Base-by-base conservation (phyloP, 2,113 vertebrate species). In the Gobius niger region DNA sequence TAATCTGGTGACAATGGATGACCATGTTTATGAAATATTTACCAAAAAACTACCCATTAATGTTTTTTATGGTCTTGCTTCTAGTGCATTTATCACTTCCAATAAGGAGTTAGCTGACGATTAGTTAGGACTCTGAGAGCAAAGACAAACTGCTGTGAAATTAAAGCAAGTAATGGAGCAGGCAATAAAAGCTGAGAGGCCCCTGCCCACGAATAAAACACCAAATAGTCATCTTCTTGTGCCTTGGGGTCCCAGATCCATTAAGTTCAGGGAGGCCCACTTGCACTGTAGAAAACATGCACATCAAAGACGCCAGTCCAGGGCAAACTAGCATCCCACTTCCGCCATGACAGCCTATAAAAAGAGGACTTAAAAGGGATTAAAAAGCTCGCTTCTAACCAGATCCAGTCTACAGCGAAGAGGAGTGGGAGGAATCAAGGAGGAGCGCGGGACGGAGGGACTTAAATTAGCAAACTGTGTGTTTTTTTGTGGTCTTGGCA, bases 401-500 rank as follows among this genome's bases (percentile, higher is more conserved):
- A 82, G 77, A 84, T 63, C 65, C 67, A 62, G 62, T 73, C 44
- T 63, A 77, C 52, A 65, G 76, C 69, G 49, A 68, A 51, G 49
- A 66, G 63, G 66, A 76, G 73, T 62, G 81, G 71, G 66, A 80
- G 70, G 47, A 68, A 77, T 78, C 70, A 75, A 82, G 81, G 82
- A 86, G 86, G 80, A 86, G 82, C 64, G 52, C 73, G 85, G 72
- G 72, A 84, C 69, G 82, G 79, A 90, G 80, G 80, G 85, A 88
- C 89, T 72, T 60, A 87, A 90, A 89, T 91, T 90, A 89, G 89
- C 82, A 87, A 90, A 84, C 82, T 85, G 83, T 87, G 84, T 82
- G 84, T 81, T 84, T 86, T 85, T 89, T 89, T 85, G 83, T 82
- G 88, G 86, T 85, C 76, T 82, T 90, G 88, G 89, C 83, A 82